A percentile compares a stretch with the other conserved stretches of the same genome.
Evolutionary conservation across 23 tunicate genomes (phyloP).

Genomic region (Aplidium turbinatum): DNA sequence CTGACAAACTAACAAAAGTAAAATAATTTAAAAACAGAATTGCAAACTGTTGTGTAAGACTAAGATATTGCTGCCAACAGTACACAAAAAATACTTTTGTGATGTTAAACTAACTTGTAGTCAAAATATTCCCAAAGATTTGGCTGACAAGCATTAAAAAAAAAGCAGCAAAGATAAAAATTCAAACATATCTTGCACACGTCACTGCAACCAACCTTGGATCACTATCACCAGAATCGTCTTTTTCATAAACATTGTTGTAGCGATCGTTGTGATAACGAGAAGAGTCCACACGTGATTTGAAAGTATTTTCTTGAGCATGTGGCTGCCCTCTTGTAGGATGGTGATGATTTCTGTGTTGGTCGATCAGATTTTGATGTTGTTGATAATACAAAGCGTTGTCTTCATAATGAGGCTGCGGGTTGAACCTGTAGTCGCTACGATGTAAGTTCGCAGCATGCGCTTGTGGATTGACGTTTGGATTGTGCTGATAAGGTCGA

Average conservation of each 20-base stretch:
- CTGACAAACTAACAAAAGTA: not conserved
- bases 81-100: no score
- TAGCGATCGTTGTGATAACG: not conserved
- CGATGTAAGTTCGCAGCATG: no score
- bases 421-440: not conserved
- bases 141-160: no score
- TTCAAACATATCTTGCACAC: no score
- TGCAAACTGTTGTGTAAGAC: no score
- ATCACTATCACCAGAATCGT: not conserved
- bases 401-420: not conserved
- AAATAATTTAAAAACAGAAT: not conserved
- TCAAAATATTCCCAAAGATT: no score
- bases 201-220: no score
- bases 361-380: not conserved
- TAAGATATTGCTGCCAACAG: no score
- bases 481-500: slow-evolving; percentile 83
- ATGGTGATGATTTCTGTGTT: not conserved
- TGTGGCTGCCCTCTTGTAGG: not conserved
- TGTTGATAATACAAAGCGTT: not conserved
- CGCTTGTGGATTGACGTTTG: no score
- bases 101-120: no score
- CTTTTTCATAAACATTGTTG: not conserved
- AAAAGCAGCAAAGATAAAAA: no score
- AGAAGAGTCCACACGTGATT: not conserved
- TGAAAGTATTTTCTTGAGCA: not conserved